Percentiles rank a stretch among this genome's conserved stretches.
Conservation (phyloP, 64 coral and sea anemone genomes). For the Orbicella faveolata region DNA sequence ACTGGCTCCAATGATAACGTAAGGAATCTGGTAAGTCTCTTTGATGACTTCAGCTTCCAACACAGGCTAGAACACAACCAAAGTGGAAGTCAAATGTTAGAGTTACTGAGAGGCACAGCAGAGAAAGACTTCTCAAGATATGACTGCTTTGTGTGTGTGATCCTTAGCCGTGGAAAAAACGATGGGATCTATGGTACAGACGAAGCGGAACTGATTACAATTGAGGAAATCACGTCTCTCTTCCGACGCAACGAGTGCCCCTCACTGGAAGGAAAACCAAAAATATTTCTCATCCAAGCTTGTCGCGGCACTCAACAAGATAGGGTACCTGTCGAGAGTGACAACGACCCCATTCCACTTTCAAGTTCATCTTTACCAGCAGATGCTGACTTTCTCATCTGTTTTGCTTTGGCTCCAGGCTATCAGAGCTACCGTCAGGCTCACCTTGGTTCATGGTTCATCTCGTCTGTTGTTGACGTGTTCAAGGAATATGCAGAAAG, state of each 20-base stretch:
- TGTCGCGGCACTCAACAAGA: conserved; percentile 61
- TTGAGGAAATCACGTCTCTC: conserved; percentile 52
- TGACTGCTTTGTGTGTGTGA: neutral
- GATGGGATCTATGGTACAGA: conserved; percentile 35
- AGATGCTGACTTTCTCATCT: conserved; percentile 71
- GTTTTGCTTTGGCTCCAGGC: conserved; percentile 66
- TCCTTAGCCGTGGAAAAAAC: no score
- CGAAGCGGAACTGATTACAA: conserved; percentile 13
- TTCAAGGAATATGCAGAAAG: no score
- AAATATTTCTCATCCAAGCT: conserved; percentile 77
- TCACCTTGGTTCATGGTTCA: no score
- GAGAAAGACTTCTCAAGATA: conserved; percentile 73
- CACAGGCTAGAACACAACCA: neutral
- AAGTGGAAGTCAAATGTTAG: conserved; percentile 30
- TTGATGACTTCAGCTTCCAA: conserved; percentile 60
- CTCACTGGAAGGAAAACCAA: conserved; percentile 64
- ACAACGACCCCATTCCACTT: conserved; percentile 59
- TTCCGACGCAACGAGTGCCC: conserved; percentile 63
- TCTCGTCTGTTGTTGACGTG: no score
- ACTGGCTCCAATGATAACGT: conserved; percentile 57
- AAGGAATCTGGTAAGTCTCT: neutral
- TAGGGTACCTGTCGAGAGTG: conserved; percentile 46
- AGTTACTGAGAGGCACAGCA: conserved; percentile 40
- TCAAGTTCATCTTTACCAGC: neutral
- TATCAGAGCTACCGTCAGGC: conserved; percentile 40